These are phyloP conservation scores for Furcula furcula DNA, from an alignment of 2,888 invertebrate genomes.

Conservation along the genomic window DNA sequence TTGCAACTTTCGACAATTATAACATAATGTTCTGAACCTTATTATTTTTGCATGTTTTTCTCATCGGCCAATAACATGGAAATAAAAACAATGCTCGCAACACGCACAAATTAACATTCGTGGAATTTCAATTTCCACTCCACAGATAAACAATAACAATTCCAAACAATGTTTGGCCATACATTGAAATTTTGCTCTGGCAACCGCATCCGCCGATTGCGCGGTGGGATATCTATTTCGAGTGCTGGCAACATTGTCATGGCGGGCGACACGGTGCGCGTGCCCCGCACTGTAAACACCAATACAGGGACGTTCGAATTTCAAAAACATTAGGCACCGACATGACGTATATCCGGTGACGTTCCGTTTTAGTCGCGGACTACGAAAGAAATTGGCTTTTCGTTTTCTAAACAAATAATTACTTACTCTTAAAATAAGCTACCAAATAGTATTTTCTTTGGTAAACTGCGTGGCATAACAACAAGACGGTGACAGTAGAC, in stretches of 20 bases:
- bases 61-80: too few species aligned
- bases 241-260: constrained; percentile 3
- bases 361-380: not conserved
- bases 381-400: not conserved
- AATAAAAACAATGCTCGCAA: too few species aligned
- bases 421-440: too few species aligned
- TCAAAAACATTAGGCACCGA: constrained; percentile 4
- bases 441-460: too few species aligned
- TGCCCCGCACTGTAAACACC: constrained; percentile 1
- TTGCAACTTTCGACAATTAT: too few species aligned
- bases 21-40: too few species aligned
- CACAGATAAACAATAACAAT: constrained; percentile 21
- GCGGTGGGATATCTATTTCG: constrained; percentile 5
- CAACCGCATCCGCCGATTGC: constrained; percentile 4
- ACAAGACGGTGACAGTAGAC: too few species aligned
- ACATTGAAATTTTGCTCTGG: constrained; percentile 28
- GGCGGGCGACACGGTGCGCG: constrained; percentile 2
- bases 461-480: too few species aligned
- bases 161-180: constrained; percentile 27
- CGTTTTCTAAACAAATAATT: not conserved
- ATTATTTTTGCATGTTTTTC: too few species aligned
- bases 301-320: constrained; percentile 3
- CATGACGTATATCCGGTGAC: constrained; percentile 4
- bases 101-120: not conserved
- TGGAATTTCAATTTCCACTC: not conserved